A percentile compares a stretch with the other conserved stretches of the same genome.
phyloP scores from a whole-genome alignment of 2,797 vertebrate species.

The Eleutherodactylus coqui region DNA sequence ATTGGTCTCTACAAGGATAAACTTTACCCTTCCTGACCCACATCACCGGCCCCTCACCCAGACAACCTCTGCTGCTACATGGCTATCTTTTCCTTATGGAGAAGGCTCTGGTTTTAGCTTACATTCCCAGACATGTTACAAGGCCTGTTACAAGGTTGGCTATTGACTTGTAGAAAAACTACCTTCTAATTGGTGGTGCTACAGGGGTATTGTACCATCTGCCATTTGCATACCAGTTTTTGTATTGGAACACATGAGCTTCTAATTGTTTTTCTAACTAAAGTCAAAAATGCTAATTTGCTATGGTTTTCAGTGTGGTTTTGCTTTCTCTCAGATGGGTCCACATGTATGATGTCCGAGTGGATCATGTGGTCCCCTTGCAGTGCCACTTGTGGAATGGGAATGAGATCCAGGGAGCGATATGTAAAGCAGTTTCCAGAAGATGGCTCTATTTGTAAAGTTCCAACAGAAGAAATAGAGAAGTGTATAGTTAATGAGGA shows the following conservation, averaged over 20 bases:
- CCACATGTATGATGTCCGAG: slow-evolving; percentile 98
- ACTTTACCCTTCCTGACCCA: too few relatives aligned
- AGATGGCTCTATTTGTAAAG: slow-evolving; percentile 91
- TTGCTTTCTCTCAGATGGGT: slow-evolving; percentile 80
- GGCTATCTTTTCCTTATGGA: too few relatives aligned
- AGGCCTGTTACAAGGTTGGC: too few relatives aligned
- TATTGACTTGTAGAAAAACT: too few relatives aligned
- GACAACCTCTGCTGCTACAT: too few relatives aligned
- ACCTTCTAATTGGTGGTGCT: too few relatives aligned
- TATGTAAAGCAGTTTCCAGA: slow-evolving; percentile 97
- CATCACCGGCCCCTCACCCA: too few relatives aligned
- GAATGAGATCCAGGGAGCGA: slow-evolving; percentile 89
- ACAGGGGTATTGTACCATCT: too few relatives aligned
- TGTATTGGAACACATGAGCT: neutral
- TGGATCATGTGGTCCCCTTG: slow-evolving; percentile 99
- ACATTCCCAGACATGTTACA: too few relatives aligned
- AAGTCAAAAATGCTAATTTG: neutral
- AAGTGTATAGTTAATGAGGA: slow-evolving; percentile 93
- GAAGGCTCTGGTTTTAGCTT: too few relatives aligned
- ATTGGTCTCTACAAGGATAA: too few relatives aligned
- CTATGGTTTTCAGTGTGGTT: neutral
- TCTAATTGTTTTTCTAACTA: neutral
- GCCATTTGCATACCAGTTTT: too few relatives aligned
- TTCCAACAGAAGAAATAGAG: slow-evolving; percentile 92
- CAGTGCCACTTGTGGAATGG: slow-evolving; percentile 88